Percentiles rank a stretch among this genome's conserved stretches.
phyloP scores from a whole-genome alignment of 2,888 invertebrate species.

The Epiblema foenella region DNA sequence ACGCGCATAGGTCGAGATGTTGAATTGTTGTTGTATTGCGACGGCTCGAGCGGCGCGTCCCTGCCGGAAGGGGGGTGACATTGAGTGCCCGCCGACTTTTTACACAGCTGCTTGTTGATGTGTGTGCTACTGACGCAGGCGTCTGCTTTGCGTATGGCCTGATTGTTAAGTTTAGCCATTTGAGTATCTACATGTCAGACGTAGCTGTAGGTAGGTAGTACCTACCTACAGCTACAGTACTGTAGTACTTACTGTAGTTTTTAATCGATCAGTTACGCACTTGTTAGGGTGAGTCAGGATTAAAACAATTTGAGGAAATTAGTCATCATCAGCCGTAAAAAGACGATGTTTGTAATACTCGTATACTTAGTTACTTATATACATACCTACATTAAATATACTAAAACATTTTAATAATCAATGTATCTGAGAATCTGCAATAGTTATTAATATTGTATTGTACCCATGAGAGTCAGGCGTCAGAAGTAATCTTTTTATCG shows the following conservation, averaged over 20 bases:
- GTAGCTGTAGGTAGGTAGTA: neutral
- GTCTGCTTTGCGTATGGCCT: slow-evolving; percentile 53
- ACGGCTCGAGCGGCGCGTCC: slow-evolving; percentile 63
- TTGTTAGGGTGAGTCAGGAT: slow-evolving; percentile 7
- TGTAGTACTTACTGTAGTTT: slow-evolving; percentile 30
- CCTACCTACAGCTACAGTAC: no score
- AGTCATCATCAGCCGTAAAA: neutral
- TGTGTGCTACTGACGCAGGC: slow-evolving; percentile 67
- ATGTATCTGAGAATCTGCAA: no score
- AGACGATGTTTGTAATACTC: no score
- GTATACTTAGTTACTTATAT: no score
- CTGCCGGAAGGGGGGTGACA: slow-evolving; percentile 78
- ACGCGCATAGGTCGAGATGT: slow-evolving; percentile 47
- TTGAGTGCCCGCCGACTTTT: slow-evolving; percentile 76
- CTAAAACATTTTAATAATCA: no score
- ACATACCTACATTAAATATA: no score
- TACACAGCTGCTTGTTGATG: slow-evolving; percentile 70
- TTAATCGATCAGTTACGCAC: slow-evolving; percentile 20
- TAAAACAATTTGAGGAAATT: slow-evolving; percentile 10
- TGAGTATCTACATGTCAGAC: slow-evolving; percentile 20
- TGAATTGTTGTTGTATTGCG: slow-evolving; percentile 67
- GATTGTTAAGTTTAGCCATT: slow-evolving; percentile 28
- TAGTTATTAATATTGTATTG: neutral
- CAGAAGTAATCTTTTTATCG: slow-evolving; percentile 5
- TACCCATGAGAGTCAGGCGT: slow-evolving; percentile 2